Percentiles rank a stretch among this genome's conserved stretches.
phyloP scores from a whole-genome alignment of 2,797 vertebrate genomes.

The Lacerta bilineata region DNA sequence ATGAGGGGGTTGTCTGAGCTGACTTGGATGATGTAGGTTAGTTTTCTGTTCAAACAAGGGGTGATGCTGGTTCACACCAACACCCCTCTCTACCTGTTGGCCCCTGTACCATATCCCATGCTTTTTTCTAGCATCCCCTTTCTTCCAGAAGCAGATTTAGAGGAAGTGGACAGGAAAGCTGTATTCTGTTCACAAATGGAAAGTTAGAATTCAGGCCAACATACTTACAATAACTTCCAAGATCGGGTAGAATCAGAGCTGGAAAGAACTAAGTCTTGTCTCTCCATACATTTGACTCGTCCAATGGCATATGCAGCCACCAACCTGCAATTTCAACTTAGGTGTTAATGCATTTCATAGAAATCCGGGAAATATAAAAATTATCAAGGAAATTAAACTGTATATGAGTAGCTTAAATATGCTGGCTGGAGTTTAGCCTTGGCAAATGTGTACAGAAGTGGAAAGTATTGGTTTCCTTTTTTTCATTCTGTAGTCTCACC shows the following conservation, averaged over 20 bases:
- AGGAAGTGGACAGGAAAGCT: not conserved
- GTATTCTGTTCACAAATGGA: not conserved
- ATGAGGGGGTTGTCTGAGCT: no score
- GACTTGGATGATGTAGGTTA: no score
- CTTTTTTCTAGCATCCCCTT: not conserved
- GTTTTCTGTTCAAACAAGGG: no score
- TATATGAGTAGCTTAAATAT: not conserved
- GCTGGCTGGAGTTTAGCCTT: not conserved
- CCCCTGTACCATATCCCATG: not conserved
- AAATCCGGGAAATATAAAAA: not conserved
- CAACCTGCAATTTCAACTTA: not conserved
- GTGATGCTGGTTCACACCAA: no score
- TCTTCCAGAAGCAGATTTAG: not conserved
- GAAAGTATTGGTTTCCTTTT: conserved; percentile 36
- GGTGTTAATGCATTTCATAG: not conserved
- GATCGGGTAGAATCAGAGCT: not conserved
- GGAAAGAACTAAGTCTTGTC: not conserved
- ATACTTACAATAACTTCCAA: not conserved
- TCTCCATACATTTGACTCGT: not conserved
- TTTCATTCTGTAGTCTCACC: conserved; percentile 83
- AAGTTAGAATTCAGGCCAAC: not conserved
- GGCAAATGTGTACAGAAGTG: not conserved
- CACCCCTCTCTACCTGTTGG: not conserved
- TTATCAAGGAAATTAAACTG: not conserved
- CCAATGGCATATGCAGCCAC: not conserved